Conservation (phyloP, 1,140 invertebrate genomes). For the Chrysomallon squamiferum region DNA sequence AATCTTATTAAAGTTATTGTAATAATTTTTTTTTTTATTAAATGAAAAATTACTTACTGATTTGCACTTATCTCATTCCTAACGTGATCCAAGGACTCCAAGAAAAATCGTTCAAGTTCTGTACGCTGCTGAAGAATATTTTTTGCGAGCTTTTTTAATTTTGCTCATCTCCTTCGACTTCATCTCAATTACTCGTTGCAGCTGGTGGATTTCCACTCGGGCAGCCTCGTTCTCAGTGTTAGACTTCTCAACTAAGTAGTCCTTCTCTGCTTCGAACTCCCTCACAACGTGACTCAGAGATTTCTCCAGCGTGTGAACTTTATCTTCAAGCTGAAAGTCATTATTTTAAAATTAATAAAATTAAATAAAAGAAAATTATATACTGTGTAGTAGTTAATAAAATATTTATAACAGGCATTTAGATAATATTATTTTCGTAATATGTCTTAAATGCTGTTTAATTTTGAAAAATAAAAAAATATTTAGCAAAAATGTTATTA, state of each 20-base stretch:
- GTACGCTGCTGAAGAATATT: slow-evolving; percentile 63
- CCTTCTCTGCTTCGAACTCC: slow-evolving; percentile 59
- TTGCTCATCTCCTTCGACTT: slow-evolving; percentile 63
- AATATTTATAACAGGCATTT: no score
- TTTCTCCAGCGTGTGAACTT: slow-evolving; percentile 56
- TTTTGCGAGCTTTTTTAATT: slow-evolving; percentile 60
- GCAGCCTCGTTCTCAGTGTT: slow-evolving; percentile 54
- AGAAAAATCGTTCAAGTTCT: slow-evolving; percentile 62
- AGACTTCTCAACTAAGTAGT: slow-evolving; percentile 33
- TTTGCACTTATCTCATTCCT: slow-evolving; percentile 58
- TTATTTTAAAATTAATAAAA: no score
- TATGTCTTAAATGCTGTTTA: no score
- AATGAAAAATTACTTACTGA: slow-evolving; percentile 43
- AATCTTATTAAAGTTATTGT: no score
- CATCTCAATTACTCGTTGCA: slow-evolving; percentile 60
- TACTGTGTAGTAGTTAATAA: no score
- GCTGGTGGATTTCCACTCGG: slow-evolving; percentile 54
- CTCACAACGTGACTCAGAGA: slow-evolving; percentile 58
- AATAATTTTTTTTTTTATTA: no score
- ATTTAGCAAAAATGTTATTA: no score
- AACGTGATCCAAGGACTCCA: slow-evolving; percentile 58
- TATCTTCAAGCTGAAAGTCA: slow-evolving; percentile 49
- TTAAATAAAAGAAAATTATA: no score
- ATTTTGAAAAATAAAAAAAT: no score
- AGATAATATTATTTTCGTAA: no score